Conservation (phyloP, 2,797 vertebrate species). For the Oreortyx pictus region DNA sequence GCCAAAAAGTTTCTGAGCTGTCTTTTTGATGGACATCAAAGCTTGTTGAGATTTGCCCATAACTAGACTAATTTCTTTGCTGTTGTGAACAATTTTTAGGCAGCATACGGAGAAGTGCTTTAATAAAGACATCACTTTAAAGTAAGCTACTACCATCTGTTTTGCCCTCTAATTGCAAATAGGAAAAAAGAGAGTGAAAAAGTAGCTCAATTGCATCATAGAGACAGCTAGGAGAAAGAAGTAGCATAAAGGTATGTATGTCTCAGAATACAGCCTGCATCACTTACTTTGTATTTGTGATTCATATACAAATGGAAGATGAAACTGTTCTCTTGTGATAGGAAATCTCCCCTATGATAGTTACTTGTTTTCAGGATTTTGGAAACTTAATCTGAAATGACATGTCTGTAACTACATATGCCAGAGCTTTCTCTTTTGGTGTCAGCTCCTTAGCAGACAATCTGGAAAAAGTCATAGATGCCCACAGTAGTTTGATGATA, state of each 20-base stretch:
- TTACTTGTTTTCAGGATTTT: constrained; percentile 35
- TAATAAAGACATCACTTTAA: constrained; percentile 61
- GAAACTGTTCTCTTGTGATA: constrained; percentile 29
- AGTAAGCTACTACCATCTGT: constrained; percentile 53
- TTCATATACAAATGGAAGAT: constrained; percentile 36
- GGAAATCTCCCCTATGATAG: neutral
- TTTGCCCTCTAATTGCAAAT: constrained; percentile 64
- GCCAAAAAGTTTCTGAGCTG: neutral
- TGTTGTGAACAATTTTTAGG: neutral
- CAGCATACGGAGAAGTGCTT: constrained; percentile 43
- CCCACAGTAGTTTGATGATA: neutral
- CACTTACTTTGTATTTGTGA: neutral
- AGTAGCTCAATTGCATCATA: constrained; percentile 24
- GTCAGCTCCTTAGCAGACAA: neutral
- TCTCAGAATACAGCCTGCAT: constrained; percentile 8
- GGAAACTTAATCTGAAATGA: constrained; percentile 46
- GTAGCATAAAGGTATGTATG: neutral
- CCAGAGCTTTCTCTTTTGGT: neutral
- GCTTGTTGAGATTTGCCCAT: constrained; percentile 16
- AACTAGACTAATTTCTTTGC: neutral
- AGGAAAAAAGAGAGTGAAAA: neutral
- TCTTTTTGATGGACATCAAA: neutral
- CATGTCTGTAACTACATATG: neutral
- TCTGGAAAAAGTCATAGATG: neutral
- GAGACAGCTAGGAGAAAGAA: constrained; percentile 17